These are phyloP conservation scores for Melangyna quadrimaculata DNA, from an alignment of 2,888 invertebrate species.

Conservation along the genomic window DNA sequence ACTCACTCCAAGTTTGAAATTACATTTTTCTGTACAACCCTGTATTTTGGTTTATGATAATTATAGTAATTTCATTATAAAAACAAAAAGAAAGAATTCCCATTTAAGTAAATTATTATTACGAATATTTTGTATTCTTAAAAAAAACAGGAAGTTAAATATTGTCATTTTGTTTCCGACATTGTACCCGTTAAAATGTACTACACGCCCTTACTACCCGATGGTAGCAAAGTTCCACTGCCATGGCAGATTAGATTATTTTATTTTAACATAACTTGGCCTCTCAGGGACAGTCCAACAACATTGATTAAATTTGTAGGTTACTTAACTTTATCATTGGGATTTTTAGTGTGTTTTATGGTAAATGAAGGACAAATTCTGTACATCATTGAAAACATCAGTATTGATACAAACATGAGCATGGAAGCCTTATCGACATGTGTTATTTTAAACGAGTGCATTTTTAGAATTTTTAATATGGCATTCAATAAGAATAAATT, in stretches of 20 bases:
- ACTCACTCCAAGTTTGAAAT: too few species aligned
- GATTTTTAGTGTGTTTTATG: slow-evolving; percentile 72
- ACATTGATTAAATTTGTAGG: neutral
- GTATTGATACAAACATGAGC: slow-evolving; percentile 75
- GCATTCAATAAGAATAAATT: slow-evolving; percentile 72
- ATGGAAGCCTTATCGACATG: slow-evolving; percentile 75
- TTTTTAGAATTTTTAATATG: slow-evolving; percentile 74
- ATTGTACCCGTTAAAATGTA: slow-evolving; percentile 6
- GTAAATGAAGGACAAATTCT: slow-evolving; percentile 75
- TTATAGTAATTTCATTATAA: too few species aligned
- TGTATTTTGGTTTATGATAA: too few species aligned
- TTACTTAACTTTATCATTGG: neutral
- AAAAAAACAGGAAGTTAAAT: neutral
- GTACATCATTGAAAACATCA: slow-evolving; percentile 72
- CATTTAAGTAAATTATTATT: neutral
- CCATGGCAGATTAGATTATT: slow-evolving; percentile 52
- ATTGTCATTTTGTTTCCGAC: neutral
- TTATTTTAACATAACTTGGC: slow-evolving; percentile 30
- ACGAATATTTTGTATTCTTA: neutral
- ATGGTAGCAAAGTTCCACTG: neutral
- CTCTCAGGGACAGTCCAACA: slow-evolving; percentile 31
- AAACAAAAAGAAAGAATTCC: neutral
- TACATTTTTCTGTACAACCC: too few species aligned
- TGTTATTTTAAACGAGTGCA: slow-evolving; percentile 74
- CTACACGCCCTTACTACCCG: slow-evolving; percentile 3